Base-by-base conservation (phyloP, 1,140 invertebrate species). In the Lordiphosa clarofinis region DNA sequence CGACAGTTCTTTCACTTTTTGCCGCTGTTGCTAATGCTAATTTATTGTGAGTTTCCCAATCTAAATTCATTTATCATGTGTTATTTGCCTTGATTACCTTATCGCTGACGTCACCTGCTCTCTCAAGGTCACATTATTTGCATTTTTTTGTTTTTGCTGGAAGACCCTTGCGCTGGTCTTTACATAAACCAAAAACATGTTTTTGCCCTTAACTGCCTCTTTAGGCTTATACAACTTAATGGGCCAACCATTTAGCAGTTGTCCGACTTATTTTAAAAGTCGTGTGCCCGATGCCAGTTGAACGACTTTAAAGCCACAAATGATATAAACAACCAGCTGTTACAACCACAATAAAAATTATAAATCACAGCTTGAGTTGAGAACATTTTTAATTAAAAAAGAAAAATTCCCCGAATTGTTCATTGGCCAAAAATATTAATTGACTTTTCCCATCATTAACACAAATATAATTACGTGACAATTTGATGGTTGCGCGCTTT, bases 401-500 rank as follows among this genome's bases (percentile, higher is more conserved):
- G 11, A 7, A 33, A 50, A 31, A 31, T 31, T 31, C 7, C 28
- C 68, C 65, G 69, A 76, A 76, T 76, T 68, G 66, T 56, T 57
- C 58, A 58, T 55, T 71, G 63, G 57, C 56, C 42, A 56, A 75
- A 79, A 72, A 82, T 78, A 72, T 84, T 84, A 84, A 84, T 84
- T 84, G 78, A 84, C 78, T 86, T 84, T 81, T 84, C 47, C 53
- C 73, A 78, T 84, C 73, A 84, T 84, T 84, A 86, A 73, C 60
- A 68, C 65, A 84, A 84, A 84, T 84, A 84, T 84, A 84, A 84
- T 84, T 84, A 84, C 78, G 78, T 84, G 78, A 84, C 78, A 84
- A 84, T 84, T 84, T 78, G 73, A 67, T 65, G 70, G 73, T 59
- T 84, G 73, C 46, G 56, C 57, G 37, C 44, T 44, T 60, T 56